phyloP scores from a whole-genome alignment of 2,888 invertebrate species.

The Netelia virgata region DNA sequence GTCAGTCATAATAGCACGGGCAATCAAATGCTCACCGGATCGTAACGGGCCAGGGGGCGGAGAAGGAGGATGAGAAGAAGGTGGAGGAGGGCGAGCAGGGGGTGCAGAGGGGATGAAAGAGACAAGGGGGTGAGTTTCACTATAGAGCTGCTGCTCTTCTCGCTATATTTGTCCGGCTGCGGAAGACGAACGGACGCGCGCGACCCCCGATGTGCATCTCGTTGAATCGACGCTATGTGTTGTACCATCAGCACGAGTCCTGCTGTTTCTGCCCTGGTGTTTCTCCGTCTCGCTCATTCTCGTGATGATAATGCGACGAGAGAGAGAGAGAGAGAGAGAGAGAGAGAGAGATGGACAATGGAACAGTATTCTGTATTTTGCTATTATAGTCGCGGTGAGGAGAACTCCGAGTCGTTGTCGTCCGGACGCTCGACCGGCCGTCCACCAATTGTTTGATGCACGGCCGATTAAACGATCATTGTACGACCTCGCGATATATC shows the following conservation, averaged over 20 bases:
- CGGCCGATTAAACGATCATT: slow-evolving; percentile 84
- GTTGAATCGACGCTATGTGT: slow-evolving; percentile 29
- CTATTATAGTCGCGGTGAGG: slow-evolving; percentile 47
- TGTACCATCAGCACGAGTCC: slow-evolving; percentile 48
- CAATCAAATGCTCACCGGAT: slow-evolving; percentile 83
- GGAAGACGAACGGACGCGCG: slow-evolving; percentile 82
- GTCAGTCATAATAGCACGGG: slow-evolving; percentile 83
- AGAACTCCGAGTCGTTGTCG: slow-evolving; percentile 67
- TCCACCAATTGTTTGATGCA: slow-evolving; percentile 83
- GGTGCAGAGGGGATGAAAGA: slow-evolving; percentile 74
- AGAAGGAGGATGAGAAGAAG: slow-evolving; percentile 57
- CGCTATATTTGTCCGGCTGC: slow-evolving; percentile 81
- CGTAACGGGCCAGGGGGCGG: slow-evolving; percentile 73
- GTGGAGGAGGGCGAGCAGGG: slow-evolving; percentile 30
- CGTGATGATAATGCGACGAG: slow-evolving; percentile 31
- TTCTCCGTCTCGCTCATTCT: slow-evolving; percentile 26
- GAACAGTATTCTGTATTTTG: slow-evolving; percentile 45
- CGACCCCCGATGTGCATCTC: slow-evolving; percentile 64
- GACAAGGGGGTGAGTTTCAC: slow-evolving; percentile 68
- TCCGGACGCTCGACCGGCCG: slow-evolving; percentile 68
- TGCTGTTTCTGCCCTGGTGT: slow-evolving; percentile 49
- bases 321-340: slow-evolving; percentile 22
- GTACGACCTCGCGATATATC: slow-evolving; percentile 76
- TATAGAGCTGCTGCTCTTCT: slow-evolving; percentile 23
- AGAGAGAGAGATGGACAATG: slow-evolving; percentile 15